Evolutionary conservation across 2,113 vertebrate genomes (phyloP).

Genomic region (Elgaria multicarinata): DNA sequence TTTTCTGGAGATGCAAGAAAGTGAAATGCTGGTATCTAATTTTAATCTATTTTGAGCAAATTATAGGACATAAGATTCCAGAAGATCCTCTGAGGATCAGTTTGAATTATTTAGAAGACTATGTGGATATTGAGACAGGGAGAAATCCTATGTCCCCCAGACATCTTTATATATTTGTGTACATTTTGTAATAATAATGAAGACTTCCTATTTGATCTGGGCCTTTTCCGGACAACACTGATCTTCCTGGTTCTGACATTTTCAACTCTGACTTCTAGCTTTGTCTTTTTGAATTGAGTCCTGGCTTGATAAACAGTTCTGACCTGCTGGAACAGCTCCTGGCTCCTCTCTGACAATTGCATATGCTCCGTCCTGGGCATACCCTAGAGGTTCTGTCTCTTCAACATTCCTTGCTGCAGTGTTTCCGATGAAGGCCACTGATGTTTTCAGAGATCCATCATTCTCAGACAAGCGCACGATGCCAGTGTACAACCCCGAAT

Average conservation of each 20-base stretch:
- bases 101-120: background rate
- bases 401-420: background rate
- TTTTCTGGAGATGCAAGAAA: no score
- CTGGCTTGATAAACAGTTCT: background rate
- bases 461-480: accelerated
- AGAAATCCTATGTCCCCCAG: no score
- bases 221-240: no score
- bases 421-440: background rate
- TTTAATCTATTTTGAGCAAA: no score
- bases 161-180: no score
- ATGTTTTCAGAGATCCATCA: background rate
- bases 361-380: background rate
- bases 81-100: no score
- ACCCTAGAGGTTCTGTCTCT: background rate
- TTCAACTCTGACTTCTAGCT: background rate
- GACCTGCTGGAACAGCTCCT: background rate
- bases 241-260: background rate
- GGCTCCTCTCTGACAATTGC: background rate
- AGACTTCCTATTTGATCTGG: no score
- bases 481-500: background rate
- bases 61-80: background rate
- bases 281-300: background rate
- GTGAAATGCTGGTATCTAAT: no score
- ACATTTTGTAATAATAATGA: background rate
- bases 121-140: background rate